Evolutionary conservation across 2,113 vertebrate species (phyloP), one percentile per base, ranked within the genome.

Genomic region (Larimichthys polyactis): DNA sequence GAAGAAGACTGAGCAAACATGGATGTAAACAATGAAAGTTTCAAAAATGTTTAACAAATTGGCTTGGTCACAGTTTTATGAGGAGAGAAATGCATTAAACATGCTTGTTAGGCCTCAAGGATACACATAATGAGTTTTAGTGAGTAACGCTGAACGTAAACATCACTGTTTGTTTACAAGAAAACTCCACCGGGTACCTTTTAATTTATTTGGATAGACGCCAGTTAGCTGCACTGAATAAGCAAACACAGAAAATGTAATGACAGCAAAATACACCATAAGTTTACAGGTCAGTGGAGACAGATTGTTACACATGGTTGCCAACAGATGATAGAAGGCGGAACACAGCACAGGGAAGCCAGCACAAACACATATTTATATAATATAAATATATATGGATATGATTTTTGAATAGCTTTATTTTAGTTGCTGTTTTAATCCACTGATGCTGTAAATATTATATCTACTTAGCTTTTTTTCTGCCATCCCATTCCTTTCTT

Each of bases 51-150:
- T 40, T 4, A 54, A 48, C 46, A 54, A 20, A 46, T 15, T 6
- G 57, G 20, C 24, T 55, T 63, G 24, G 11, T 19, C 48, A 81
- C 40, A 15, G 52, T 27, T 60, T 60, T 11, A 15, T 46, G 40
- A 29, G 17, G 11, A n/a, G 15, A 19, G 8, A 29, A 59, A 77
- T 52, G 17, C 14, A 66, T 82, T 48, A 40, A 22, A 14, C 12
- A 11, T 70, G 40, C 22, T 32, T 54, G 22, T 69, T 24, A 14
- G 64, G 40, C 40, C 66, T 74, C 20, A 16, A 71, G 57, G 36
- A 64, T 32, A 15, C 65, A 57, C 20, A 64, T 66, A 60, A 32
- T 51, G 27, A 51, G 64, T 67, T 67, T 67, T 16, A 29, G 79
- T 40, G 51, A n/a, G 19, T 2, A 16, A 15, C 48, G 1, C 58